These are phyloP conservation scores for Brachycybe producta DNA, from an alignment of 2,888 invertebrate genomes.

Conservation along the genomic window DNA sequence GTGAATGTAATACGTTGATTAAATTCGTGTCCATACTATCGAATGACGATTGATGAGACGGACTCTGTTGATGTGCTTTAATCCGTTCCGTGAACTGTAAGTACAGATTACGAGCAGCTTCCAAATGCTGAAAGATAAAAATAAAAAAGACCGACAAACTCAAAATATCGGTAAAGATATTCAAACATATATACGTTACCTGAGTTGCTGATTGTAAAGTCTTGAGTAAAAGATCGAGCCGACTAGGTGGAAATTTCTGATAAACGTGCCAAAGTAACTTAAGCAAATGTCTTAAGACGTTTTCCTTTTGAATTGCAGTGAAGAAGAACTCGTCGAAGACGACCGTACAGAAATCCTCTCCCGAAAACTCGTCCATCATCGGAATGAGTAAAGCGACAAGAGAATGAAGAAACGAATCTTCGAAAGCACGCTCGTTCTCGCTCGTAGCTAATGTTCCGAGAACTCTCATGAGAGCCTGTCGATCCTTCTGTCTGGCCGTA, in stretches of 20 bases:
- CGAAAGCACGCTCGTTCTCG: constrained; percentile 81
- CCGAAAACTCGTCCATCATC: constrained; percentile 80
- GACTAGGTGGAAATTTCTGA: constrained; percentile 62
- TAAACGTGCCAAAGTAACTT: constrained; percentile 84
- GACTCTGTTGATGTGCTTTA: constrained; percentile 52
- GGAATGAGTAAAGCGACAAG: constrained; percentile 70
- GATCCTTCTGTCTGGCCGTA: constrained; percentile 65
- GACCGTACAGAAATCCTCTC: constrained; percentile 87
- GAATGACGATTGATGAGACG: constrained; percentile 43
- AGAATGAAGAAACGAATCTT: constrained; percentile 89
- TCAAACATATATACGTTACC: constrained; percentile 4
- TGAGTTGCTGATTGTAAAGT: constrained; percentile 46
- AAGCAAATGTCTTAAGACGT: constrained; percentile 70
- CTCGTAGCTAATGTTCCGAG: constrained; percentile 81
- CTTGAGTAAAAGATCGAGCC: constrained; percentile 68
- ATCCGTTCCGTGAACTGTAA: constrained; percentile 66
- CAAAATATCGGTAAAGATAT: background rate
- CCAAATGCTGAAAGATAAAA: constrained; percentile 52
- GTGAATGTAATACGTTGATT: constrained; percentile 63
- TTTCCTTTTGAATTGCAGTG: constrained; percentile 74
- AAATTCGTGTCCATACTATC: constrained; percentile 69
- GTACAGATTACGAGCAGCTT: constrained; percentile 66
- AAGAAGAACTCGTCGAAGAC: constrained; percentile 92
- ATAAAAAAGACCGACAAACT: constrained; percentile 1
- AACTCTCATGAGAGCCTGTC: constrained; percentile 66